These are phyloP conservation scores for Pachypanchax playfairii DNA, from an alignment of 2,113 vertebrate species.

Conservation along the genomic window DNA sequence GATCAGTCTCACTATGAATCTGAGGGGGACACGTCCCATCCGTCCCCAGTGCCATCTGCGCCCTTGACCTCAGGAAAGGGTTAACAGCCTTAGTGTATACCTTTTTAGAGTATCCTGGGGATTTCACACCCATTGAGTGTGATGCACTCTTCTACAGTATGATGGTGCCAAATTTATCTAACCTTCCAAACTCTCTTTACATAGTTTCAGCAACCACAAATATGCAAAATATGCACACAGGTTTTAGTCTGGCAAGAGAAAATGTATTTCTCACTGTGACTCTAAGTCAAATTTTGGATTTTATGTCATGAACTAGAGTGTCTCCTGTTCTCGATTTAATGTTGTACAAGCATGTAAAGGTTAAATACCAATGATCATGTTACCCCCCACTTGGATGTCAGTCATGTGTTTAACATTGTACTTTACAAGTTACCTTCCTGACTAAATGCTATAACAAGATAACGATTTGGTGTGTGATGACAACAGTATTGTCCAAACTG, in stretches of 20 bases:
- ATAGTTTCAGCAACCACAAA: slow-evolving; percentile 38
- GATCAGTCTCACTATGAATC: too few species aligned
- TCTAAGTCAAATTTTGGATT: slow-evolving; percentile 2
- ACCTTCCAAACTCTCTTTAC: slow-evolving; percentile 45
- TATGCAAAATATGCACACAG: slow-evolving; percentile 49
- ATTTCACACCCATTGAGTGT: slow-evolving; percentile 50
- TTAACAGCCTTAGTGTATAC: slow-evolving; percentile 49
- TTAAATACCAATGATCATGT: slow-evolving; percentile 20
- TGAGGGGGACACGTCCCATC: too few species aligned
- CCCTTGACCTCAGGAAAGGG: slow-evolving; percentile 24
- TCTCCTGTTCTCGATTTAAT: neutral
- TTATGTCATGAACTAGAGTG: neutral
- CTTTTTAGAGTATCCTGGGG: slow-evolving; percentile 23
- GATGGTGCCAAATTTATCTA: slow-evolving; percentile 27
- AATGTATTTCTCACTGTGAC: neutral
- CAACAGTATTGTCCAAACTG: slow-evolving; percentile 19
- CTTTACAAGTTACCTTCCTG: slow-evolving; percentile 2
- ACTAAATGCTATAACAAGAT: slow-evolving; percentile 28
- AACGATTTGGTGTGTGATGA: slow-evolving; percentile 25
- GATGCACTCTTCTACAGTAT: slow-evolving; percentile 45
- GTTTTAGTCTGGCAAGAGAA: slow-evolving; percentile 16
- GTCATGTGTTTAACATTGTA: slow-evolving; percentile 39
- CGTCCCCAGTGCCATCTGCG: too few species aligned
- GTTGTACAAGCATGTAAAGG: slow-evolving; percentile 13
- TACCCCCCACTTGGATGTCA: slow-evolving; percentile 5